A percentile compares a stretch with the other conserved stretches of the same genome.
These are phyloP conservation scores for Mercenaria mercenaria DNA, from an alignment of 1,140 invertebrate species.

Conservation along the genomic window DNA sequence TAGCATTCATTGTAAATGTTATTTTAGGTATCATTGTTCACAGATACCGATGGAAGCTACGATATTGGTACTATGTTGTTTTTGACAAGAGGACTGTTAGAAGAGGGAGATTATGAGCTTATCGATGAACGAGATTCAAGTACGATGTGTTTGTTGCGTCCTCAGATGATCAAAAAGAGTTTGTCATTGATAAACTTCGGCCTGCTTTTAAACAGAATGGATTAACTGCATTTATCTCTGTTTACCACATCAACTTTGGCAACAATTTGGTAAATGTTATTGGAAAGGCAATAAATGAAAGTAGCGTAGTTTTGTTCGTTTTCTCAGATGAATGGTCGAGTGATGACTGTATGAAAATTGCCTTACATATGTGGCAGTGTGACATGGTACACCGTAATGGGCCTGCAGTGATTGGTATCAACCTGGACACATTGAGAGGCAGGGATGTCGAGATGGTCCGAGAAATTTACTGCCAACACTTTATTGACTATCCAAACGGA, in stretches of 20 bases:
- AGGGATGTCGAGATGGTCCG: background rate
- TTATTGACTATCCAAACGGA: slow-evolving; percentile 24
- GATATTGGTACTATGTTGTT: slow-evolving; percentile 33
- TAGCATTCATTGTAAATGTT: slow-evolving; percentile 3
- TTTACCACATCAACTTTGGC: background rate
- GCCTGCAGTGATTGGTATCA: background rate
- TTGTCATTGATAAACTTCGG: slow-evolving; percentile 2
- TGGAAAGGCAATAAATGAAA: background rate
- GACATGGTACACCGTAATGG: background rate
- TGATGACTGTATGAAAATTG: background rate
- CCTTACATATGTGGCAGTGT: background rate
- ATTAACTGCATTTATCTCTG: background rate
- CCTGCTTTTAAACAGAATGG: background rate
- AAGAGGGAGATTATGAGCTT: background rate
- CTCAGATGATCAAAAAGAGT: background rate
- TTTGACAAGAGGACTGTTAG: background rate
- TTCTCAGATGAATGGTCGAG: background rate
- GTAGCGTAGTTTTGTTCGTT: background rate
- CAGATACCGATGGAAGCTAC: slow-evolving; percentile 18
- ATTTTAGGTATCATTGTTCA: slow-evolving; percentile 7
- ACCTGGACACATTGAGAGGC: background rate
- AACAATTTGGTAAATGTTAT: background rate
- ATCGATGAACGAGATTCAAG: background rate
- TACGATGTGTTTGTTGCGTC: background rate
- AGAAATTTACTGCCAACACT: background rate